Conservation (phyloP, 2,113 vertebrate species). For the Burhinus oedicnemus region DNA sequence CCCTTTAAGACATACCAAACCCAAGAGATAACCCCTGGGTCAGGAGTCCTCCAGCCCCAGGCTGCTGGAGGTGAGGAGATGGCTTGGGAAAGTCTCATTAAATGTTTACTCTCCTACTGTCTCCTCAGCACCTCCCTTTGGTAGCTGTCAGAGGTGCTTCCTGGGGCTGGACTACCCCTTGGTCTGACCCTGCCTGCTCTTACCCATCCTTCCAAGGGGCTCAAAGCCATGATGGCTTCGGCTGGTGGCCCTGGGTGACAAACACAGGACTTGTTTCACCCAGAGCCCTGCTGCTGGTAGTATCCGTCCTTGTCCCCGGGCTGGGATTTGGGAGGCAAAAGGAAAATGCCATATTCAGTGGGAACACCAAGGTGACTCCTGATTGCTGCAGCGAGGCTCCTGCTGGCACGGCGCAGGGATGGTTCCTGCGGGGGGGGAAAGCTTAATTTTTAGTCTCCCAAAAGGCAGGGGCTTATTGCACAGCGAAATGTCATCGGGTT, state of each 20-base stretch:
- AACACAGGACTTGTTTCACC: not conserved
- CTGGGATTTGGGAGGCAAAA: not conserved
- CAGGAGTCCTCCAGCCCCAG: not conserved
- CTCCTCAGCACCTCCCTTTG: not conserved
- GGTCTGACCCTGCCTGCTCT: not conserved
- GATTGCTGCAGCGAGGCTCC: accelerated
- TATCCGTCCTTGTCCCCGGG: not conserved
- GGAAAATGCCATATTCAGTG: not conserved
- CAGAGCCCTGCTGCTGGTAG: not conserved
- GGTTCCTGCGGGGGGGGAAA: not conserved
- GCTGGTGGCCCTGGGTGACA: not conserved
- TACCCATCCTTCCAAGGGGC: not conserved
- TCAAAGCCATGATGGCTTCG: not conserved
- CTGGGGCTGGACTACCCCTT: not conserved
- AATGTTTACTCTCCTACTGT: not conserved
- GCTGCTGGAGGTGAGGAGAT: not conserved
- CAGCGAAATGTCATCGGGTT: not conserved
- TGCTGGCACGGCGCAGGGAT: accelerated
- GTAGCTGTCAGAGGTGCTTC: not conserved
- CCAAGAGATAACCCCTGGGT: not conserved
- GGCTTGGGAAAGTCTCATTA: not conserved
- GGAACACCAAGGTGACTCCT: conserved; percentile 26
- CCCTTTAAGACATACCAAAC: not conserved
- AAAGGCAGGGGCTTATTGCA: not conserved
- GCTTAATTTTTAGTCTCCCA: not conserved